A percentile compares a stretch with the other conserved stretches of the same genome.
Conservation (phyloP, 2,888 invertebrate genomes). For the Archips crataeganus region DNA sequence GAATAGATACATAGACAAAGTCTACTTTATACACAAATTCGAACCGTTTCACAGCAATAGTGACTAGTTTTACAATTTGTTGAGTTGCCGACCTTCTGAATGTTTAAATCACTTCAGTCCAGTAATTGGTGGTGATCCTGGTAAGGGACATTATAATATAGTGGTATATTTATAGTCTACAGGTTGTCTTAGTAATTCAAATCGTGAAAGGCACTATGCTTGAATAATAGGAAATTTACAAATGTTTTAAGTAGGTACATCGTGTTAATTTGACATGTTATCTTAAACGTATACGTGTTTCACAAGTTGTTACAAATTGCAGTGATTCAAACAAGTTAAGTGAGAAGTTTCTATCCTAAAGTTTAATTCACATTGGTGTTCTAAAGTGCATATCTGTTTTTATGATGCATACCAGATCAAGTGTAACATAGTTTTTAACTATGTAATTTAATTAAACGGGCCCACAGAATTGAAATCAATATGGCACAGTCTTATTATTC, state of each 20-base stretch:
- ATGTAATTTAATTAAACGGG: constrained; percentile 24
- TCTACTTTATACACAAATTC: constrained; percentile 59
- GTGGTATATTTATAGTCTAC: constrained; percentile 36
- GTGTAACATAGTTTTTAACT: constrained; percentile 23
- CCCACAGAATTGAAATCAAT: constrained; percentile 42
- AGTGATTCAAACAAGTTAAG: constrained; percentile 48
- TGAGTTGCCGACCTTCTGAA: constrained; percentile 2
- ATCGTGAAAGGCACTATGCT: constrained; percentile 81
- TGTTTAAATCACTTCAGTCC: constrained; percentile 9
- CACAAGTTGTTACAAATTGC: constrained; percentile 43
- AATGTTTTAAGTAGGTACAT: constrained; percentile 29
- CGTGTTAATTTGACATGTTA: constrained; percentile 43
- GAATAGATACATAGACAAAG: constrained; percentile 57
- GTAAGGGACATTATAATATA: constrained; percentile 29
- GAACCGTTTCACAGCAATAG: constrained; percentile 58
- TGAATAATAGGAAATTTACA: constrained; percentile 62
- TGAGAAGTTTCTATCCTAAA: constrained; percentile 50
- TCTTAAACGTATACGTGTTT: constrained; percentile 37
- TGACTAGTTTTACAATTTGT: constrained; percentile 36
- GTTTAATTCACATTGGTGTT: constrained; percentile 51
- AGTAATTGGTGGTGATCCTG: constrained; percentile 1
- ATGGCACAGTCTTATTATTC: constrained; percentile 70
- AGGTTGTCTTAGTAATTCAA: constrained; percentile 53
- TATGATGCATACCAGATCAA: constrained; percentile 35
- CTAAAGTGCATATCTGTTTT: constrained; percentile 58